These are phyloP conservation scores for Tachycineta bicolor DNA, from an alignment of 2,113 vertebrate species.

Conservation along the genomic window DNA sequence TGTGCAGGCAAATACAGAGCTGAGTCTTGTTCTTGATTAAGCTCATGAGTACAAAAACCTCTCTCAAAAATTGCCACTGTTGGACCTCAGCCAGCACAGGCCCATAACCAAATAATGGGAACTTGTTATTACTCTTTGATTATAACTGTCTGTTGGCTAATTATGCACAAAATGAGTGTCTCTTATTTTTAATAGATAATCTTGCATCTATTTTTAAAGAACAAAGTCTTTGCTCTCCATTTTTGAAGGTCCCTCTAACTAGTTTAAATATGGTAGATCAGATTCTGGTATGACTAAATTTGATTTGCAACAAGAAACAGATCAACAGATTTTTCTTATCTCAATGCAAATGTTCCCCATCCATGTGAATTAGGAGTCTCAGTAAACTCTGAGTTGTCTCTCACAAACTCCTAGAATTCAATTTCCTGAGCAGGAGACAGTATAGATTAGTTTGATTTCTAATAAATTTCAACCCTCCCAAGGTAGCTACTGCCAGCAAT, in stretches of 20 bases:
- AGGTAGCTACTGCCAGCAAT: conserved; percentile 12
- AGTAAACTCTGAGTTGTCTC: conserved; percentile 6
- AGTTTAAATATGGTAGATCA: neutral
- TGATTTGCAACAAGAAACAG: conserved; percentile 24
- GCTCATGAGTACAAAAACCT: conserved; percentile 2
- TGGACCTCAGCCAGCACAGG: conserved; percentile 40
- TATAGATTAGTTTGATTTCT: conserved; percentile 61
- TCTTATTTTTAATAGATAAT: conserved; percentile 7
- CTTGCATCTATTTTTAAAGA: conserved; percentile 5
- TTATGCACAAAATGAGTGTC: neutral
- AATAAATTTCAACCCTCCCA: conserved; percentile 44
- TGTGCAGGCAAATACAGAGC: conserved; percentile 32
- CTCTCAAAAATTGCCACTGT: conserved; percentile 19
- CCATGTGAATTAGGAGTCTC: conserved; percentile 14
- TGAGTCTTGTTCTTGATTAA: conserved; percentile 39
- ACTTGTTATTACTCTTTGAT: conserved; percentile 44
- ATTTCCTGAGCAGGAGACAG: conserved; percentile 43
- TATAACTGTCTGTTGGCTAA: conserved; percentile 24
- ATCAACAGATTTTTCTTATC: conserved; percentile 53
- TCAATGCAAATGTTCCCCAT: neutral
- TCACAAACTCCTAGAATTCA: conserved; percentile 18
- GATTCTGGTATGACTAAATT: neutral
- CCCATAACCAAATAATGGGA: conserved; percentile 18
- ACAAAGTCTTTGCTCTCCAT: neutral
- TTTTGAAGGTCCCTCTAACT: neutral